Conservation (phyloP, 2,888 invertebrate species). For the Tryphoninae sp. region DNA sequence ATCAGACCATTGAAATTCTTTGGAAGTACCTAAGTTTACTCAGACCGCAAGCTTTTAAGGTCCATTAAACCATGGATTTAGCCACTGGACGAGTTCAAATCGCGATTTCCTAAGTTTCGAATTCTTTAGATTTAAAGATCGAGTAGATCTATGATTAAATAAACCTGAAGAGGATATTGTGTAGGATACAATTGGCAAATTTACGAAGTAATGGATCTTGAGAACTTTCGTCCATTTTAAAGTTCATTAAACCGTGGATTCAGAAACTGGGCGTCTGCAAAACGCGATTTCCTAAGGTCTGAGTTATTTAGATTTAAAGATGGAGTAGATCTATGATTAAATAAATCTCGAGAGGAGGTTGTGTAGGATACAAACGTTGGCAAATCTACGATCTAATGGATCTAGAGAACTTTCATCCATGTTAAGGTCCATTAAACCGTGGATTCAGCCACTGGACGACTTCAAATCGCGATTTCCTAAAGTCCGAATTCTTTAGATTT, state of each 20-base stretch:
- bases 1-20: background rate
- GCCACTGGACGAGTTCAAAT: too few species aligned
- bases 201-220: background rate
- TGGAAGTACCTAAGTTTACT: background rate
- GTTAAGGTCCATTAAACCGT: background rate
- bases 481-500: too few species aligned
- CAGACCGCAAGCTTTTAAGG: constrained; percentile 7
- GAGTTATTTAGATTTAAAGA: too few species aligned
- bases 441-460: background rate
- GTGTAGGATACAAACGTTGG: too few species aligned
- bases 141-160: background rate
- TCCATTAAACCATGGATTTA: background rate
- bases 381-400: too few species aligned
- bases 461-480: background rate
- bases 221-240: background rate
- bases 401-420: background rate
- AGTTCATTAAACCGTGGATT: background rate
- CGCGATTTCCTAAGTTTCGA: too few species aligned
- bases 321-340: background rate
- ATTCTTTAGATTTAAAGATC: too few species aligned
- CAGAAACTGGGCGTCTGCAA: background rate
- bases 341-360: too few species aligned
- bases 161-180: background rate
- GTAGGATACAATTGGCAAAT: background rate
- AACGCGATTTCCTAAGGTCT: background rate